A percentile compares a stretch with the other conserved stretches of the same genome.
Evolutionary conservation across 2,888 invertebrate species (phyloP).

Genomic region (Listrodromus nycthemerus): DNA sequence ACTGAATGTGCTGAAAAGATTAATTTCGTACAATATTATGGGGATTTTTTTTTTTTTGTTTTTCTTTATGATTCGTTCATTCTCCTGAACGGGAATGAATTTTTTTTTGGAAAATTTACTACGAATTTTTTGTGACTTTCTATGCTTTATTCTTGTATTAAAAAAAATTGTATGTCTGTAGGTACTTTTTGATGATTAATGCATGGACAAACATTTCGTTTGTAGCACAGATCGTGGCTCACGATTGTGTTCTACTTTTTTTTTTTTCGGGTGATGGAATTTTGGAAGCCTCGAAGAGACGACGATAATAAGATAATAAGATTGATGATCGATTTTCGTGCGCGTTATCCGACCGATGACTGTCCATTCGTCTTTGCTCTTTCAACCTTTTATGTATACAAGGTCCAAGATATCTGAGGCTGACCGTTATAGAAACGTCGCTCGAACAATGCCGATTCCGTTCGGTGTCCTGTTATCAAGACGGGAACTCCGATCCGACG

Average conservation of each 20-base stretch:
- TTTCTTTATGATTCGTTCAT: no score
- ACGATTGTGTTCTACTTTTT: neutral
- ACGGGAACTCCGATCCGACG: conserved; percentile 4
- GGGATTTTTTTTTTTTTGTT: no score
- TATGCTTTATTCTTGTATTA: no score
- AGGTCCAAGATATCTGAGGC: neutral
- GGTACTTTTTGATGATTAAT: neutral
- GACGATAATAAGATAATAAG: conserved; percentile 40
- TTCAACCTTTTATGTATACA: neutral
- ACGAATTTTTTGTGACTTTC: no score
- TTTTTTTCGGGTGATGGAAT: neutral
- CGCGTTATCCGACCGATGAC: neutral
- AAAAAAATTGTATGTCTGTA: neutral
- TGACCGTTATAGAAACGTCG: conserved; percentile 32
- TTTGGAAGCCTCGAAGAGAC: conserved; percentile 21
- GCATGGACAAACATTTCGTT: neutral
- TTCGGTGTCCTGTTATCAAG: conserved; percentile 44
- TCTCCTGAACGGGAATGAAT: no score
- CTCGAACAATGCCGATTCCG: conserved; percentile 40
- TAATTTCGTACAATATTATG: no score
- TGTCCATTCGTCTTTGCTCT: neutral
- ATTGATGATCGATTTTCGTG: conserved; percentile 28
- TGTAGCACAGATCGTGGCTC: neutral
- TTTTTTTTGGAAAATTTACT: no score
- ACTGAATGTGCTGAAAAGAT: no score